Evolutionary conservation across 2,113 vertebrate species (phyloP).

Genomic region (Strix aluco): DNA sequence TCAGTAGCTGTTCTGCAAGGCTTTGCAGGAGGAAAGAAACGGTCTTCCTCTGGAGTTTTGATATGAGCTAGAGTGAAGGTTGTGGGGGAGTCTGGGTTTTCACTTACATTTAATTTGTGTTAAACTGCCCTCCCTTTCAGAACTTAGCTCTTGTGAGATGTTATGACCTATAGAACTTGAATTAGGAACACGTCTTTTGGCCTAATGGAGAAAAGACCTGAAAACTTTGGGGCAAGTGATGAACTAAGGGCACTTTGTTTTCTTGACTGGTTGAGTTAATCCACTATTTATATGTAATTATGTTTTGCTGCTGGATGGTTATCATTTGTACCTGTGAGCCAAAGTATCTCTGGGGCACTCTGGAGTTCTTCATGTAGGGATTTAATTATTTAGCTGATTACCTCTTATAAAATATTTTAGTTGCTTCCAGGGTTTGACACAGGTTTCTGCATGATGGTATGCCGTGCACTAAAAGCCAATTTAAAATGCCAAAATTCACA

Average conservation of each 20-base stretch:
- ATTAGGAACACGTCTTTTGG: neutral
- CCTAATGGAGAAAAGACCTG: neutral
- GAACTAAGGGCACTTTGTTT: neutral
- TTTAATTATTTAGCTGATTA: neutral
- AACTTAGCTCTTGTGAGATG: neutral
- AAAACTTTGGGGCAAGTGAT: neutral
- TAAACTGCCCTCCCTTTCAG: neutral
- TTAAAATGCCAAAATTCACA: neutral
- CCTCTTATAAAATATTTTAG: neutral
- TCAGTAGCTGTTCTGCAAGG: neutral
- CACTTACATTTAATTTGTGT: neutral
- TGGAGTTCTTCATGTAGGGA: neutral
- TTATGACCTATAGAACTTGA: neutral
- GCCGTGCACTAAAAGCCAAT: neutral
- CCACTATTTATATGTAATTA: neutral
- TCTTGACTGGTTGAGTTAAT: neutral
- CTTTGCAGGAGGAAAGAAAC: neutral
- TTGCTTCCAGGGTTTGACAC: neutral
- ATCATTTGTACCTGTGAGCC: neutral
- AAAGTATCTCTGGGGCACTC: neutral
- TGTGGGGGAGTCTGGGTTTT: neutral
- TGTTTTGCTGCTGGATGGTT: neutral
- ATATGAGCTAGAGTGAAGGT: neutral
- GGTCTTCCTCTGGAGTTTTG: neutral
- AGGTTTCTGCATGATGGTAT: neutral